Conservation (phyloP, 1,140 invertebrate species). For the Drosophila watanabei region DNA sequence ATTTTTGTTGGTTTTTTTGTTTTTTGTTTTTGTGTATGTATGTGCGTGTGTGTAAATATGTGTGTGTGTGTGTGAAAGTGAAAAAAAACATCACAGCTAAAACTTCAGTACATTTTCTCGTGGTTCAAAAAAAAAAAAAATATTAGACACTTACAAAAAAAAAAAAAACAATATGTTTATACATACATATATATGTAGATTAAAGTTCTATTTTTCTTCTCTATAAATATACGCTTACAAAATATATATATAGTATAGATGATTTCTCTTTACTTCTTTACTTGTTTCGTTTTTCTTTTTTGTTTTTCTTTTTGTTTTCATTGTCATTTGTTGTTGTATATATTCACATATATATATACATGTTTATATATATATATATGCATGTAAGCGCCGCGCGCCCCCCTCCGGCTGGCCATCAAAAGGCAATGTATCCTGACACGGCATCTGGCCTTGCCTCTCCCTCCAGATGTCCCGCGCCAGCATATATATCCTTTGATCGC, state of each 20-base stretch:
- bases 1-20: conserved; percentile 29
- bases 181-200: conserved; percentile 38
- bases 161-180: conserved; percentile 33
- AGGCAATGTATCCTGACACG: not conserved
- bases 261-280: not conserved
- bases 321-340: conserved; percentile 17
- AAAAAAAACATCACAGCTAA: conserved; percentile 82
- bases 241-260: conserved; percentile 27
- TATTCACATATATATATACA: not conserved
- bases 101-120: conserved; percentile 82
- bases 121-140: conserved; percentile 53
- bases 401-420: conserved; percentile 5
- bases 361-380: conserved; percentile 5
- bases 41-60: conserved; percentile 56
- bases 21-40: conserved; percentile 19
- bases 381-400: not conserved
- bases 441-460: not conserved
- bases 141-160: conserved; percentile 43
- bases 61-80: conserved; percentile 75
- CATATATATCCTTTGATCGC: conserved; percentile 16
- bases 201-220: conserved; percentile 36
- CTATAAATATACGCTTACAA: conserved; percentile 50
- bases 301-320: not conserved
- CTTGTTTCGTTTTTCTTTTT: not conserved
- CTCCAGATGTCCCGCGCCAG: conserved; percentile 5